phyloP scores from a whole-genome alignment of 2,888 invertebrate species.

The Gandaritis pyraliata region DNA sequence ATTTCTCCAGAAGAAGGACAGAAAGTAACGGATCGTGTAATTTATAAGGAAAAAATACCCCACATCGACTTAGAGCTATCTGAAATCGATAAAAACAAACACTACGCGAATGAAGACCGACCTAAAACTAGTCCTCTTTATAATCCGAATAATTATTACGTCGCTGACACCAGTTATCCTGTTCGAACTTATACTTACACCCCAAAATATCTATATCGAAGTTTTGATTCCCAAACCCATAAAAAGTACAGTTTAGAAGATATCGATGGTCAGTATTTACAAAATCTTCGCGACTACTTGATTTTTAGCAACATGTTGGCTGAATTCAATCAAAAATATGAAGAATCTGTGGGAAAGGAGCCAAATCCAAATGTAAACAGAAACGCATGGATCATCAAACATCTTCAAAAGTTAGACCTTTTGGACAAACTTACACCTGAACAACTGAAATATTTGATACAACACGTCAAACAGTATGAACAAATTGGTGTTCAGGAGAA shows the following conservation, averaged over 20 bases:
- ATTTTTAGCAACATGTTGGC: constrained; percentile 4
- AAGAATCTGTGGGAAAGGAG: neutral
- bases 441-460: neutral
- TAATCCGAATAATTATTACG: neutral
- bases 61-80: neutral
- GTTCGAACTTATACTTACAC: neutral
- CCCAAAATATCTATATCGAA: neutral
- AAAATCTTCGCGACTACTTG: constrained; percentile 9
- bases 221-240: neutral
- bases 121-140: neutral
- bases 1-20: neutral
- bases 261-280: constrained; percentile 7
- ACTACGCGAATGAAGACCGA: neutral
- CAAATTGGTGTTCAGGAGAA: neutral
- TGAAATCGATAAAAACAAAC: neutral
- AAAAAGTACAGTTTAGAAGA: neutral
- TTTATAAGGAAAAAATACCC: neutral
- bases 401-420: constrained; percentile 9
- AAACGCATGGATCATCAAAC: neutral
- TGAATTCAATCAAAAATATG: constrained; percentile 10
- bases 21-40: neutral
- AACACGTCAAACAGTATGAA: constrained; percentile 9
- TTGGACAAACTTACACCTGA: neutral
- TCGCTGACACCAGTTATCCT: constrained; percentile 1
- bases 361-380: neutral